phyloP scores from a whole-genome alignment of 2,888 invertebrate species.

The Drosophila maculinotata region DNA sequence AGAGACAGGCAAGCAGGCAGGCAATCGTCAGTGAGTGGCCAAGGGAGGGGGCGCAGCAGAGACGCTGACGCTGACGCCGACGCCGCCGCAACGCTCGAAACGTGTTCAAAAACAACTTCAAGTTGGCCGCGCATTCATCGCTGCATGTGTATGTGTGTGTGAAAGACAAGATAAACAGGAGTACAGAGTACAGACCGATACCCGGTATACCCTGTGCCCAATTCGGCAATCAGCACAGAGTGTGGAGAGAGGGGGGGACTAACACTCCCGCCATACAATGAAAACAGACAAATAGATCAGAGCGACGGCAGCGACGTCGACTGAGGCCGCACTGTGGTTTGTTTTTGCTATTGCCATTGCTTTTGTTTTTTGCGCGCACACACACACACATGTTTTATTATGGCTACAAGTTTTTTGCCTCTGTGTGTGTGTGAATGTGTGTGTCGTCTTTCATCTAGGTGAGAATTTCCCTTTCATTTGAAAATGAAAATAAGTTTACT shows the following conservation, averaged over 20 bases:
- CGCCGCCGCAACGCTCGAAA: conserved; percentile 43
- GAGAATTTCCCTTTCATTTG: conserved; percentile 84
- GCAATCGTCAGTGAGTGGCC: conserved; percentile 21
- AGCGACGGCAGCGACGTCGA: conserved; percentile 34
- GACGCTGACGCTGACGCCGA: not conserved
- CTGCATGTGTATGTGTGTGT: conserved; percentile 21
- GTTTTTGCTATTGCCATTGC: conserved; percentile 30
- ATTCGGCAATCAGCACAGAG: conserved; percentile 34
- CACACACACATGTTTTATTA: conserved; percentile 25
- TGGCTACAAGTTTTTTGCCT: conserved; percentile 25
- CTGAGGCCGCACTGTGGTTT: conserved; percentile 21
- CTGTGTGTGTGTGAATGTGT: conserved; percentile 10
- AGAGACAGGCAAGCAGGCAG: conserved; percentile 11
- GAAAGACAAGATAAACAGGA: conserved; percentile 65
- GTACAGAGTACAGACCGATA: conserved; percentile 27
- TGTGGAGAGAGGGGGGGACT: not conserved
- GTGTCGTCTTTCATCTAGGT: conserved; percentile 65
- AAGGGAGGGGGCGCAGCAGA: not conserved
- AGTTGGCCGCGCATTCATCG: conserved; percentile 45
- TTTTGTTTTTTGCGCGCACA: conserved; percentile 60
- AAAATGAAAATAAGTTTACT: conserved; percentile 82
- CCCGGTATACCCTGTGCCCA: conserved; percentile 50
- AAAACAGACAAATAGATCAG: conserved; percentile 58
- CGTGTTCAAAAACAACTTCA: conserved; percentile 70
- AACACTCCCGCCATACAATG: conserved; percentile 32